Base-by-base conservation (phyloP, 2,113 vertebrate genomes). In the Proterorhinus semilunaris region DNA sequence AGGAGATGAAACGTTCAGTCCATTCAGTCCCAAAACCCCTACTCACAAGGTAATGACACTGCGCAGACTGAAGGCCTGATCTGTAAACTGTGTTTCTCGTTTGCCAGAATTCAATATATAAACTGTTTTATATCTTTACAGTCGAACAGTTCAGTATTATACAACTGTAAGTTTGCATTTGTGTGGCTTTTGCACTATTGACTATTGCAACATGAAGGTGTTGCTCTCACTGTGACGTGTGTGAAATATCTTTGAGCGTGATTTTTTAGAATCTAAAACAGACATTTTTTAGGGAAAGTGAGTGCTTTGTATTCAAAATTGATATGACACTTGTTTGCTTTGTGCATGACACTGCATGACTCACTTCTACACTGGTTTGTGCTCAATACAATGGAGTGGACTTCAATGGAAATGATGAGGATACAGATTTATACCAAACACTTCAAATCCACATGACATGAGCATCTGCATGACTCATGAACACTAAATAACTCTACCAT, bases 21-120 rank as follows among this genome's bases (percentile, higher is more conserved):
- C 89, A 1, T 86, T 94, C 0, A 85, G 89, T 0, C 92, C 94
- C 8, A 91, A 88, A 79, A 91, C 93, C 69, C 92, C 94, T 62
- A 89, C 82, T 0, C 78, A 77, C 71, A 97, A 95, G 92, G 96
- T 89, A 64, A 17, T 21, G 5, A 6, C 12, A 6, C 43, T 21
- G 21, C n/a, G n/a, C n/a, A 27, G 27, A 36, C 27, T 36, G 4
- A 36, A 36, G 27, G 3, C 27, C 27, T 36, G 27, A 44, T 16
- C 8, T 2, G 54, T 27, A 5, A 61, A n/a, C 13, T n/a, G 7
- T 61, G n/a, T 8, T 9, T 44, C 15, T 42, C 9, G 27, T 50
- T 59, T 53, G n/a, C 53, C 13, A 52, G 63, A 27, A 11, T 77
- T 63, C 75, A 45, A 42, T 58, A 62, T 52, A 55, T 27, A 50